phyloP scores from a whole-genome alignment of 2,888 invertebrate species.

The Lottia gigantea region DNA sequence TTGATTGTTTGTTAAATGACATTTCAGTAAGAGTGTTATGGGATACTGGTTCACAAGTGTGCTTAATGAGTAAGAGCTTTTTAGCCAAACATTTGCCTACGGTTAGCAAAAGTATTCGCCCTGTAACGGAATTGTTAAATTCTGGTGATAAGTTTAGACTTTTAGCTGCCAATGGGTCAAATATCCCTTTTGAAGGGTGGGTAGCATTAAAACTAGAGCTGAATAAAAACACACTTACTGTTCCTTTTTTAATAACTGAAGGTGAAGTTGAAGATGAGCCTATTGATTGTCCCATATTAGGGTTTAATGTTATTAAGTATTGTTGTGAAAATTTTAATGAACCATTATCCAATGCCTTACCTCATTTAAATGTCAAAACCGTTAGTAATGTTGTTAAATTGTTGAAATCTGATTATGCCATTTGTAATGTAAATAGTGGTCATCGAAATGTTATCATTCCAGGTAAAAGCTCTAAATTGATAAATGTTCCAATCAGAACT shows the following conservation, averaged over 20 bases:
- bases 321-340: neutral
- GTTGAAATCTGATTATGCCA: neutral
- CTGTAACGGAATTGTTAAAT: too few relatives aligned
- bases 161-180: neutral
- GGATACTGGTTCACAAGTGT: neutral
- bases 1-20: neutral
- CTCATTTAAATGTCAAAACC: neutral
- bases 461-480: too few relatives aligned
- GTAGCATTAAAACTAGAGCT: neutral
- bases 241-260: neutral
- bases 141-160: neutral
- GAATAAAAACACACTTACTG: neutral
- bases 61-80: neutral
- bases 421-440: too few relatives aligned
- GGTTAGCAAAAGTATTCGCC: too few relatives aligned
- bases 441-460: too few relatives aligned
- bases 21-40: neutral
- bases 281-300: neutral
- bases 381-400: neutral
- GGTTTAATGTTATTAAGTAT: neutral
- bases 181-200: conserved; percentile 9
- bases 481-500: too few relatives aligned
- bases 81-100: neutral
- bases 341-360: neutral
- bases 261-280: neutral